A percentile compares a stretch with the other conserved stretches of the same genome.
phyloP scores from a whole-genome alignment of 23 tunicate genomes.

The Trididemnum miniatum region DNA sequence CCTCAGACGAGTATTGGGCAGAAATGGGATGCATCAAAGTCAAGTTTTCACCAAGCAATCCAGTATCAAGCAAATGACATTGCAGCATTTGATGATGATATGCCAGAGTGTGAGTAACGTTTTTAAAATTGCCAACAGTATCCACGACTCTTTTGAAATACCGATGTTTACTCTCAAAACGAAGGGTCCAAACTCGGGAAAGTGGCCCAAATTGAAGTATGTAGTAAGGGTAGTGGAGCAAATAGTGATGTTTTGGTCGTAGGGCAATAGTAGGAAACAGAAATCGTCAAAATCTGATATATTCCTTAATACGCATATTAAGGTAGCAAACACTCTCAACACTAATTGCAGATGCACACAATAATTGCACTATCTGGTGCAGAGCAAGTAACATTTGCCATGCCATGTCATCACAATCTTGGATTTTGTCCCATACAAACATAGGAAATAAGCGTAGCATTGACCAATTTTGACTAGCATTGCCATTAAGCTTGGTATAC shows the following conservation, averaged over 20 bases:
- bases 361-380: slow-evolving; percentile 1
- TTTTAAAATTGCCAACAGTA: background rate
- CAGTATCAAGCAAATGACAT: background rate
- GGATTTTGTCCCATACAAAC: background rate
- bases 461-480: slow-evolving; percentile 13
- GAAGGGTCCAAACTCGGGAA: slow-evolving; percentile 17
- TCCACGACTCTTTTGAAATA: slow-evolving; percentile 7
- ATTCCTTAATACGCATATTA: background rate
- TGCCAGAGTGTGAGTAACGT: background rate
- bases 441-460: slow-evolving; percentile 1
- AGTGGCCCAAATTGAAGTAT: slow-evolving; percentile 12
- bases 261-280: slow-evolving; percentile 11
- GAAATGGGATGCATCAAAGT: background rate
- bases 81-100: slow-evolving; percentile 22
- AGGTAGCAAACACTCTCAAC: background rate
- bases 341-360: slow-evolving; percentile 12
- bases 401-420: background rate
- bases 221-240: slow-evolving; percentile 4
- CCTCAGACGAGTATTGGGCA: background rate
- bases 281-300: background rate
- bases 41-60: background rate
- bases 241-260: slow-evolving; percentile 25
- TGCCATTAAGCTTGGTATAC: background rate
- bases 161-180: slow-evolving; percentile 24
- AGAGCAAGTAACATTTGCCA: slow-evolving; percentile 5